phyloP scores from a whole-genome alignment of 2,113 vertebrate genomes.

The Rhagologus leucostigma region DNA sequence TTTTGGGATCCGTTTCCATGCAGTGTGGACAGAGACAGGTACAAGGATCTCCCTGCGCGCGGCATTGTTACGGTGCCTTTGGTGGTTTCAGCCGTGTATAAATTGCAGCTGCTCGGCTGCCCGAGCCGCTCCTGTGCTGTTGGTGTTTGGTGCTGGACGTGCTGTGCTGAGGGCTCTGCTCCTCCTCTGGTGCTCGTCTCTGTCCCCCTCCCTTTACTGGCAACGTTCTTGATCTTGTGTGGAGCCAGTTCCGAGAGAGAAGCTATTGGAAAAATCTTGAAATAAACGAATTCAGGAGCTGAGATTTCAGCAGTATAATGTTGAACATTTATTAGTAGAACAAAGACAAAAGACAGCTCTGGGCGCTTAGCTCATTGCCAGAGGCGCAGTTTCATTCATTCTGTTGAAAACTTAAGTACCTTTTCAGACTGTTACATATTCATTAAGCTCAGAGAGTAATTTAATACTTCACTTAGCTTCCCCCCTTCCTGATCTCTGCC shows the following conservation, averaged over 20 bases:
- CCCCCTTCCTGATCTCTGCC: too few relatives aligned
- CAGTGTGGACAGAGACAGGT: fast-evolving
- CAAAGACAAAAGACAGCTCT: too few relatives aligned
- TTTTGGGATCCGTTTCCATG: neutral
- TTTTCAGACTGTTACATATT: too few relatives aligned
- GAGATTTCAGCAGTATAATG: too few relatives aligned
- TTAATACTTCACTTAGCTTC: too few relatives aligned
- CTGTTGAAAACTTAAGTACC: too few relatives aligned
- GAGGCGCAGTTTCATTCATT: too few relatives aligned
- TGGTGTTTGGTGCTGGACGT: neutral
- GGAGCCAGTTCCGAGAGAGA: neutral
- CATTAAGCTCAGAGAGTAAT: too few relatives aligned
- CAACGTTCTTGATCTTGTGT: neutral
- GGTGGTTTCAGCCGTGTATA: neutral
- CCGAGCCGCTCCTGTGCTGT: neutral
- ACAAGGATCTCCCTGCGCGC: fast-evolving
- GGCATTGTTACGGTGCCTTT: neutral
- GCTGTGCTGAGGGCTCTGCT: neutral
- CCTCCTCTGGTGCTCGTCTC: neutral
- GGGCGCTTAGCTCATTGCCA: too few relatives aligned
- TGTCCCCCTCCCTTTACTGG: neutral
- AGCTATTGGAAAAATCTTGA: neutral
- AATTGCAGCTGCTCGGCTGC: neutral
- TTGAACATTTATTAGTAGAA: too few relatives aligned
- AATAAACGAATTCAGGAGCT: too few relatives aligned